Percentiles rank a stretch among this genome's conserved stretches.
Conservation (phyloP, 2,797 vertebrate species). For the Aeoliscus strigatus region DNA sequence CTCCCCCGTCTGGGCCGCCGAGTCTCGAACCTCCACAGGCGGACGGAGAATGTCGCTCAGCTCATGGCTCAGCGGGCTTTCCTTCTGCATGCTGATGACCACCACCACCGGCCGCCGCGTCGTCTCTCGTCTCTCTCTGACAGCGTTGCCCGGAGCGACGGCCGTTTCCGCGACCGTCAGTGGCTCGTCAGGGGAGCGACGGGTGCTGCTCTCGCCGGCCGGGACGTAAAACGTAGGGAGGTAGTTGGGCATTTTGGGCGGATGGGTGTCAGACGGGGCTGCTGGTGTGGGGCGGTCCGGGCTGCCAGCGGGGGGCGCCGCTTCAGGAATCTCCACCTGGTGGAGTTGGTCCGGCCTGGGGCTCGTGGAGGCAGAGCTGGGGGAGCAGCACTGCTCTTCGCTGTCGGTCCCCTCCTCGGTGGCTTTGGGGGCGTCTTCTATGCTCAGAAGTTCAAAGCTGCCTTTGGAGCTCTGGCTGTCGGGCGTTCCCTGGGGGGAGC, state of each 20-base stretch:
- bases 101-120: slow-evolving; percentile 71
- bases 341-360: slow-evolving; percentile 23
- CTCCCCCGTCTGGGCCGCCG: slow-evolving; percentile 44
- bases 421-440: slow-evolving; percentile 73
- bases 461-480: slow-evolving; percentile 92
- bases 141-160: slow-evolving; percentile 17
- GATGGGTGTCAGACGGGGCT: slow-evolving; percentile 31
- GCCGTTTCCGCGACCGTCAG: slow-evolving; percentile 44
- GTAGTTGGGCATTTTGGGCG: slow-evolving; percentile 70
- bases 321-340: slow-evolving; percentile 14
- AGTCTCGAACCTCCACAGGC: slow-evolving; percentile 35
- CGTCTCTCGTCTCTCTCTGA: slow-evolving; percentile 59
- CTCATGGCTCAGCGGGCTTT: slow-evolving; percentile 48
- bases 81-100: slow-evolving; percentile 79
- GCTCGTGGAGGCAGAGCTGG: slow-evolving; percentile 27
- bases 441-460: slow-evolving; percentile 85
- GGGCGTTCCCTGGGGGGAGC: slow-evolving; percentile 82
- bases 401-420: slow-evolving; percentile 49
- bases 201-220: slow-evolving; percentile 59
- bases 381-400: slow-evolving; percentile 55
- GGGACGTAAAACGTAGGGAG: slow-evolving; percentile 90
- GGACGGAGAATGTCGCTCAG: slow-evolving; percentile 23
- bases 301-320: slow-evolving; percentile 4
- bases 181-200: slow-evolving; percentile 49
- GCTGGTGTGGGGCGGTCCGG: slow-evolving; percentile 10